Evolutionary conservation across 1,140 invertebrate species (phyloP).

Genomic region (Leptinotarsa lineolata): DNA sequence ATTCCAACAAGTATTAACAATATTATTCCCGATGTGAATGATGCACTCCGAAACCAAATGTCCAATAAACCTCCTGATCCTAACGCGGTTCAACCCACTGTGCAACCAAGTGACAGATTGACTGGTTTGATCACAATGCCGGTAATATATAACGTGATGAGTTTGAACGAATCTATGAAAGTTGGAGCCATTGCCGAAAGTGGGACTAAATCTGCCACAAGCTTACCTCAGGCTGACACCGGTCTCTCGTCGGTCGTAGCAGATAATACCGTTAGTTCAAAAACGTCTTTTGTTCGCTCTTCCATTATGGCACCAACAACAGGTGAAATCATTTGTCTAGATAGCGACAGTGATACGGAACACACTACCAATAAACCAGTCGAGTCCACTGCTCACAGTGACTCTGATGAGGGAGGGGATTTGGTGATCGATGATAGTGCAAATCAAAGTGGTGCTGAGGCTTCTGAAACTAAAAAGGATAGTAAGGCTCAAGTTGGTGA

Average conservation of each 20-base stretch:
- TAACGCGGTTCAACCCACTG: too few species aligned
- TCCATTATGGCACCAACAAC: background rate
- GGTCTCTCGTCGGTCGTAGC: background rate
- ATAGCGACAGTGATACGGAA: constrained; percentile 17
- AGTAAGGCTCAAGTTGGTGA: too few species aligned
- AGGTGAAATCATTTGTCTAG: background rate
- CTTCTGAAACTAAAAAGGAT: background rate
- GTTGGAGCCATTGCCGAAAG: too few species aligned
- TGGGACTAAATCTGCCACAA: background rate
- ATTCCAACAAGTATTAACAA: background rate
- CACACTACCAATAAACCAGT: background rate
- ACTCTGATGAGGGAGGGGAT: constrained; percentile 7
- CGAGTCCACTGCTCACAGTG: background rate
- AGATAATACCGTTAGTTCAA: background rate
- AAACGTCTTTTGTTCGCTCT: background rate
- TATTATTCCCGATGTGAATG: background rate
- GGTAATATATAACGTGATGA: background rate
- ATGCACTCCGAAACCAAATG: too few species aligned
- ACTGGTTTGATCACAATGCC: background rate
- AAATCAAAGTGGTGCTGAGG: background rate
- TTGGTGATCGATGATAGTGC: constrained; percentile 22
- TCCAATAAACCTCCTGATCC: too few species aligned
- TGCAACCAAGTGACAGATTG: background rate
- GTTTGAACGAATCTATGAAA: background rate
- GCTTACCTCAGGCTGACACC: background rate